Evolutionary conservation across 2,888 invertebrate genomes (phyloP), one percentile per base, ranked within the genome.

Genomic region (Meiosimyza platycephala): DNA sequence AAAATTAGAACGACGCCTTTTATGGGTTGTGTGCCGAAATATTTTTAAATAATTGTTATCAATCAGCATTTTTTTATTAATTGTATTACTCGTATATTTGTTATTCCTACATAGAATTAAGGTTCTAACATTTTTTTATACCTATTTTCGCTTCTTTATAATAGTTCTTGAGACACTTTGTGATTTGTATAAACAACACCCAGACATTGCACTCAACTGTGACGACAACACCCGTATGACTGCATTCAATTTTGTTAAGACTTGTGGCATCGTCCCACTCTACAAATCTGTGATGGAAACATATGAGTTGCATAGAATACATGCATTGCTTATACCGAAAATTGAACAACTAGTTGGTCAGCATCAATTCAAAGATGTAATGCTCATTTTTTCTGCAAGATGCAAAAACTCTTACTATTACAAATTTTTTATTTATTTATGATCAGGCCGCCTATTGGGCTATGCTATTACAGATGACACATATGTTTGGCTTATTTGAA

Each of bases 171-270:
- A 92, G 83, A 89, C 89, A 71, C 88, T 93, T 75, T 87, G 89
- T 75, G 89, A 88, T 76, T 90, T 90, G 86, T 88, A 89, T 55
- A 80, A 83, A 40, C 81, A 83, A 72, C 83, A 82, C 84, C 80
- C 85, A 81, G 77, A 82, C 89, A 78, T 88, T 86, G 78, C 88
- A 88, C 76, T 80, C 22, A 76, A 86, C 85, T 82, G 87, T 90
- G 80, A 89, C 85, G 72, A 84, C 79, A 80, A 91, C 75, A 82
- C 93, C 48, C 94, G 94, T 86, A 85, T 92, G 81, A 91, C 92
- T 76, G 93, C 93, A 69, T 94, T 94, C 87, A 91, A 91, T 82
- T 89, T 94, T 79, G 90, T 93, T 15, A 90, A 89, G 77, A 91
- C 90, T 76, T 93, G 94, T 80, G 92, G 91, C 76, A 90, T 92